A percentile compares a stretch with the other conserved stretches of the same genome.
Evolutionary conservation across 2,888 invertebrate species (phyloP).

Genomic region (Scelioninae gen. 1): DNA sequence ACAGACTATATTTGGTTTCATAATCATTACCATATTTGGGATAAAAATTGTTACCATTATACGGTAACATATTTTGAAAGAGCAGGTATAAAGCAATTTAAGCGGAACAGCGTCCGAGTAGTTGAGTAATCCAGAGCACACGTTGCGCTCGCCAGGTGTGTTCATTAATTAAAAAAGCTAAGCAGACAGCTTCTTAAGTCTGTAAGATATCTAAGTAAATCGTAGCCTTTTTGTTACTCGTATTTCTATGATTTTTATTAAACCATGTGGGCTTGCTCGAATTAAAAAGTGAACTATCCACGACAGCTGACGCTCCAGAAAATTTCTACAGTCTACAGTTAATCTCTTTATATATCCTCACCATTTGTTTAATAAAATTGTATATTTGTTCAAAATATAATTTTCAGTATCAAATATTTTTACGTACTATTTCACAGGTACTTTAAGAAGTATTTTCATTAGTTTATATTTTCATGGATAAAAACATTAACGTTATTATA

Average conservation of each 20-base stretch:
- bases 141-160: conserved; percentile 73
- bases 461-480: too few species aligned
- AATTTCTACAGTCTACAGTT: conserved; percentile 48
- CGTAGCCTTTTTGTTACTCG: conserved; percentile 61
- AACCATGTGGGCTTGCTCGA: conserved; percentile 76
- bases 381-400: too few species aligned
- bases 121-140: conserved; percentile 69
- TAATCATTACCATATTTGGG: conserved; percentile 64
- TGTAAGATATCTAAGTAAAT: conserved; percentile 70
- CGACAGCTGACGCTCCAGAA: conserved; percentile 57
- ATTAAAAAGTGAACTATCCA: conserved; percentile 81
- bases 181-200: conserved; percentile 69
- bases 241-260: conserved; percentile 81
- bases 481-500: too few species aligned
- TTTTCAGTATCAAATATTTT: too few species aligned
- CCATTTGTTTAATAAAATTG: conserved; percentile 38
- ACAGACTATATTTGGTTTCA: conserved; percentile 51
- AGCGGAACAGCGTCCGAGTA: conserved; percentile 56
- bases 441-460: too few species aligned
- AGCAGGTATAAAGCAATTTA: conserved; percentile 63
- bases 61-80: conserved; percentile 65
- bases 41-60: conserved; percentile 57
- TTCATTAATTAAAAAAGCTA: conserved; percentile 80
- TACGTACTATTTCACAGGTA: too few species aligned
- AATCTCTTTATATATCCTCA: conserved; percentile 34